A percentile compares a stretch with the other conserved stretches of the same genome.
phyloP scores from a whole-genome alignment of 1,140 invertebrate genomes.

The Mizuhopecten yessoensis region DNA sequence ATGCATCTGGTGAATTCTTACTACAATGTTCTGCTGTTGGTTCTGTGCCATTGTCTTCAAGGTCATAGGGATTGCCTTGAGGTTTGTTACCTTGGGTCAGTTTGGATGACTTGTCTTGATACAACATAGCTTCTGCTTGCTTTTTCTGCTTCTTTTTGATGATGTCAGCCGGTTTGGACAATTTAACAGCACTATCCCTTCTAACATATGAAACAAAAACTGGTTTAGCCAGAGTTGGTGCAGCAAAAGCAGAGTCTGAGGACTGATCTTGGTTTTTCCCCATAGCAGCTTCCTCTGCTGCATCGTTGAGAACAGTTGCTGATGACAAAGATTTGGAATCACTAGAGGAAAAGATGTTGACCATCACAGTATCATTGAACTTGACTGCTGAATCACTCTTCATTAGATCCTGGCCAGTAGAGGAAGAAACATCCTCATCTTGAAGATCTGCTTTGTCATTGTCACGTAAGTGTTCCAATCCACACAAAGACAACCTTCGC shows the following conservation, averaged over 20 bases:
- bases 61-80: neutral
- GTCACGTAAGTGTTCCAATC: neutral
- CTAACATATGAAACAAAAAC: neutral
- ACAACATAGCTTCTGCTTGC: constrained; percentile 21
- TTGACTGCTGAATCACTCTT: neutral
- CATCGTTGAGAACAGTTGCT: constrained; percentile 3
- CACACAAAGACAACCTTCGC: neutral
- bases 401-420: neutral
- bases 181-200: neutral
- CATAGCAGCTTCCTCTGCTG: neutral
- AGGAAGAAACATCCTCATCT: neutral
- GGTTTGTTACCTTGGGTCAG: neutral
- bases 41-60: too few species aligned
- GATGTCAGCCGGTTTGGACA: neutral
- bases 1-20: too few species aligned
- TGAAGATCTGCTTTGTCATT: neutral
- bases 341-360: neutral
- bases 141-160: constrained; percentile 16
- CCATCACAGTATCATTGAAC: neutral
- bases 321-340: neutral
- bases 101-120: neutral
- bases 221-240: neutral
- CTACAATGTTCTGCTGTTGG: too few species aligned
- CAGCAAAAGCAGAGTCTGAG: neutral
- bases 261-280: neutral